Percentiles rank a stretch among this genome's conserved stretches.
These are phyloP conservation scores for Syngnathus rostellatus DNA, from an alignment of 2,797 vertebrate genomes.

Conservation along the genomic window DNA sequence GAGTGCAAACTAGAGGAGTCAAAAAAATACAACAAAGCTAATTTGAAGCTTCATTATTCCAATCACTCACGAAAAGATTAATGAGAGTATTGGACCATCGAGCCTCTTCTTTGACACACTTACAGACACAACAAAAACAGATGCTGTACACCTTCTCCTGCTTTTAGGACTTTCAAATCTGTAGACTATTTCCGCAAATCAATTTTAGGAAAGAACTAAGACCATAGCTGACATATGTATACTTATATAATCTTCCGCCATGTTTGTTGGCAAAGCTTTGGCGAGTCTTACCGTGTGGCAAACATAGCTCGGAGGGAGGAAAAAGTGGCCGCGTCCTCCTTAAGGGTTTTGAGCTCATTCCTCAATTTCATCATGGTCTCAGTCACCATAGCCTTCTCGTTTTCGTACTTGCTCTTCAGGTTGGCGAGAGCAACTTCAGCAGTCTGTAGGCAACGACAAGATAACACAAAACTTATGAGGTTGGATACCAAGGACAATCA, in stretches of 20 bases:
- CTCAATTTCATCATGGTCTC: constrained; percentile 97
- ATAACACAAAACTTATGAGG: constrained; percentile 28
- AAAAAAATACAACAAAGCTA: no score
- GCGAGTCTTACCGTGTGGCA: constrained; percentile 76
- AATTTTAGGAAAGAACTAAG: no score
- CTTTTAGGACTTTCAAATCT: no score
- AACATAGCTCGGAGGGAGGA: constrained; percentile 94
- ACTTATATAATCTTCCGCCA: no score
- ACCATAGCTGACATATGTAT: no score
- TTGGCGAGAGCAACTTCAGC: constrained; percentile 91
- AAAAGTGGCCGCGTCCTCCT: constrained; percentile 92
- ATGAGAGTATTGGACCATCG: constrained; percentile 26
- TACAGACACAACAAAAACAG: constrained; percentile 12
- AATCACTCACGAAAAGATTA: constrained; percentile 48
- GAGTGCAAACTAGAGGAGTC: no score
- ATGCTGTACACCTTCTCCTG: constrained; percentile 7
- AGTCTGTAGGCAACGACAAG: constrained; percentile 64
- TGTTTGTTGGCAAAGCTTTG: neutral
- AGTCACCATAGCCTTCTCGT: constrained; percentile 92
- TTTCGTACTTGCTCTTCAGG: constrained; percentile 96
- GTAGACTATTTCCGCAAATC: no score
- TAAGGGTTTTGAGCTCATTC: constrained; percentile 91
- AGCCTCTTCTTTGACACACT: constrained; percentile 16
- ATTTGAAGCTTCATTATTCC: no score
- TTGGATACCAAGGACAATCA: neutral